A percentile compares a stretch with the other conserved stretches of the same genome.
Evolutionary conservation across 2,113 vertebrate genomes (phyloP).

Genomic region (Hirundichthys speculiger): DNA sequence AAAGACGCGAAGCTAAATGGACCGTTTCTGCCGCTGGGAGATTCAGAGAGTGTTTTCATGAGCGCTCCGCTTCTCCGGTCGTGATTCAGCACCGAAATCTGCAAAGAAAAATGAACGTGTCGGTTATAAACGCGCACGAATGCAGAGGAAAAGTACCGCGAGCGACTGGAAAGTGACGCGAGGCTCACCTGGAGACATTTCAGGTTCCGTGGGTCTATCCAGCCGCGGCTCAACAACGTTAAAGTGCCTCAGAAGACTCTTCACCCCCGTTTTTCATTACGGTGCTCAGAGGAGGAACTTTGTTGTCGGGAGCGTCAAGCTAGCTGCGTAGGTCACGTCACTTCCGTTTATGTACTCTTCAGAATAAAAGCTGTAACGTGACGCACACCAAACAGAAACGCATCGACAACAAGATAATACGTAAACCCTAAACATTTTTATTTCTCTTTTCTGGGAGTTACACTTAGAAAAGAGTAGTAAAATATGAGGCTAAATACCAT

Average conservation of each 20-base stretch:
- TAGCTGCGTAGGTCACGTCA: accelerated
- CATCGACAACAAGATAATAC: neutral
- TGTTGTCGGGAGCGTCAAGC: neutral
- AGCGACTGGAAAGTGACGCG: accelerated
- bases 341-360: neutral
- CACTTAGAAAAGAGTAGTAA: too few relatives aligned
- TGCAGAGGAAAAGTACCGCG: accelerated
- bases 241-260: slow-evolving; percentile 34
- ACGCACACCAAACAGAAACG: neutral
- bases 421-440: too few relatives aligned
- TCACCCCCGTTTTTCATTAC: neutral
- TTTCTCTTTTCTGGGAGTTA: too few relatives aligned
- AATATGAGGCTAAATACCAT: too few relatives aligned
- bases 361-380: slow-evolving; percentile 29
- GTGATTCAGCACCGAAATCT: slow-evolving; percentile 40
- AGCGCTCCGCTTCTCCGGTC: slow-evolving; percentile 33
- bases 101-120: slow-evolving; percentile 2
- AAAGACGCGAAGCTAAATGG: neutral
- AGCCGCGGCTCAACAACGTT: neutral
- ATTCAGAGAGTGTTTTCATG: slow-evolving; percentile 28
- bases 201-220: neutral
- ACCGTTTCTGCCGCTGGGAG: neutral
- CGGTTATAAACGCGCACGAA: neutral
- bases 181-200: slow-evolving; percentile 38
- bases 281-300: slow-evolving; percentile 17